Base-by-base conservation (phyloP, 2,888 invertebrate species). In the Prionchulus punctatus region DNA sequence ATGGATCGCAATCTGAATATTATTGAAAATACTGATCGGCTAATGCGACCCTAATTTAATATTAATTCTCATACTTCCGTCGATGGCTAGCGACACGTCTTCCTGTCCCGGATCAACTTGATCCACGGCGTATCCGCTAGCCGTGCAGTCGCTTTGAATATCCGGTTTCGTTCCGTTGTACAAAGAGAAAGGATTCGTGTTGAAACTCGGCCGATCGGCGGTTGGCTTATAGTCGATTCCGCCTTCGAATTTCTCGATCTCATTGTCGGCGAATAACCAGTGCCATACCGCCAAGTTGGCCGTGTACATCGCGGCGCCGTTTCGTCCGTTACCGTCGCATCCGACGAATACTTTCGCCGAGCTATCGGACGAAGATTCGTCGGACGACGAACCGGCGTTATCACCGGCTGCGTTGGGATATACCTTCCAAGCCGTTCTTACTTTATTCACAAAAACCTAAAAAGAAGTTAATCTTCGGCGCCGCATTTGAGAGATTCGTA, bases 401-500 rank as follows among this genome's bases (percentile, higher is more conserved):
- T n/a, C n/a, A n/a, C n/a, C n/a, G 4, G 53, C 30, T 7, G 30
- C 2, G 23, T 15, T 53, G 12, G 18, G 31, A 27, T 53, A 42
- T 21, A 31, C 43, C 21, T 51, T 52, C 51, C 42, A 51, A 15
- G 51, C 51, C 31, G 36, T 42, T n/a, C 28, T 21, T 18, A 30
- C 30, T 2, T 25, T 25, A 30, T 55, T 55, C 27, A 49, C 36
- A 42, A 36, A 56, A 12, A 56, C 50, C 42, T 56, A 21, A 15
- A 4, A 15, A 3, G n/a, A 3, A 18, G 12, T 18, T 26, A 26
- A 12, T 25, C 36, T 36, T 7, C 7, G 18, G 18, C 7, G 36
- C 18, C 36, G 36, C 7, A 18, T 12, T 18, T 36, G 36, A 36
- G 36, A 36, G 36, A 36, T 36, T 36, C 12, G 36, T 36, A n/a